Evolutionary conservation across 2,797 vertebrate genomes (phyloP).

Genomic region (Adelosebastes latens): DNA sequence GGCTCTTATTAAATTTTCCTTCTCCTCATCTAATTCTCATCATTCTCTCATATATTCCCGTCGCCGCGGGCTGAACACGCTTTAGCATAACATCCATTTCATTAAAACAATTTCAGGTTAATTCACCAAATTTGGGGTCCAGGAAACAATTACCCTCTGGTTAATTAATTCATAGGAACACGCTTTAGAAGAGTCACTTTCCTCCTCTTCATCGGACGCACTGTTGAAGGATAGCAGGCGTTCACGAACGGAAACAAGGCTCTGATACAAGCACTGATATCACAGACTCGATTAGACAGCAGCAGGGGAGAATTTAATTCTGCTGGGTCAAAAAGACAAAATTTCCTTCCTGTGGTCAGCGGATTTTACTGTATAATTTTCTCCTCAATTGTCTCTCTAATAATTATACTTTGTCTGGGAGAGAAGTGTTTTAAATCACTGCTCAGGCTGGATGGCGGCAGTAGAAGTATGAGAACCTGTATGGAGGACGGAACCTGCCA

Average conservation of each 20-base stretch:
- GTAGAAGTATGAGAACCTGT: neutral
- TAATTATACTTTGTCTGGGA: neutral
- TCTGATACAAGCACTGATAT: neutral
- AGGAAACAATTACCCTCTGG: slow-evolving; percentile 50
- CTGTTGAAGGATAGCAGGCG: neutral
- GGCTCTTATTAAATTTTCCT: neutral
- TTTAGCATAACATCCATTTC: slow-evolving; percentile 23
- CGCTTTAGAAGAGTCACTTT: neutral
- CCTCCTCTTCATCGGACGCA: neutral
- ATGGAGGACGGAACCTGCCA: too few relatives aligned
- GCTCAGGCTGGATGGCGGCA: neutral
- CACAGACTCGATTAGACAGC: neutral
- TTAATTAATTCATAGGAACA: slow-evolving; percentile 42
- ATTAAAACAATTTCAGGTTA: slow-evolving; percentile 52
- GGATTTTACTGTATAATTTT: neutral
- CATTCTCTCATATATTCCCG: neutral
- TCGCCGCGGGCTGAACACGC: neutral
- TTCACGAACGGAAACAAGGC: neutral
- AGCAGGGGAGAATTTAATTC: neutral
- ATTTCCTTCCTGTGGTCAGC: neutral
- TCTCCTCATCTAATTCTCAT: slow-evolving; percentile 5
- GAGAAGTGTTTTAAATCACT: neutral
- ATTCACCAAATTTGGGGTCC: slow-evolving; percentile 32
- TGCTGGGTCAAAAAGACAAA: neutral
- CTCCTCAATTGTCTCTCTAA: slow-evolving; percentile 13